phyloP scores from a whole-genome alignment of 2,113 vertebrate genomes.

The Mus spicilegus region DNA sequence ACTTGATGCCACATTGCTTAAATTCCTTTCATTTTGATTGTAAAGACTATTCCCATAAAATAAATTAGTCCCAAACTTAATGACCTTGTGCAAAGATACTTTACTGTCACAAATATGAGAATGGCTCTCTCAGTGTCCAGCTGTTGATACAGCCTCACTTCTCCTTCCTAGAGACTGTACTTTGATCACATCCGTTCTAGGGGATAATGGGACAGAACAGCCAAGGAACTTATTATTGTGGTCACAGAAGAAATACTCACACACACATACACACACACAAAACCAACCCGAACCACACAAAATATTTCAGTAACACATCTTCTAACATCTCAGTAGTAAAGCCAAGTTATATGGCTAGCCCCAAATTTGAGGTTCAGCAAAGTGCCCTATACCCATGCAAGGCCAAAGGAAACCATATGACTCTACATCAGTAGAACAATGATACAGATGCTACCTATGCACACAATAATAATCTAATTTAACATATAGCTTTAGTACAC shows the following conservation, averaged over 20 bases:
- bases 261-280: neutral
- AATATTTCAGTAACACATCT: neutral
- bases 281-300: neutral
- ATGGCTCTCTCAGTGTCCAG: neutral
- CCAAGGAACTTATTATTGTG: neutral
- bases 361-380: neutral
- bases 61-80: neutral
- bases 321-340: neutral
- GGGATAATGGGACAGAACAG: neutral
- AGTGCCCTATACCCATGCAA: neutral
- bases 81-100: neutral
- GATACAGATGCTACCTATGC: neutral
- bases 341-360: neutral
- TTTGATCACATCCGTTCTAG: neutral
- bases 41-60: constrained; percentile 10
- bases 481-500: neutral
- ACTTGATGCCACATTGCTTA: constrained; percentile 6
- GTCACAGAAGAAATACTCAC: neutral
- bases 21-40: neutral
- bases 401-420: neutral
- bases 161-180: neutral
- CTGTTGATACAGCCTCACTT: neutral
- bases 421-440: neutral
- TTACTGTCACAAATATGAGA: neutral
- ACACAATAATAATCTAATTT: constrained; percentile 3